Evolutionary conservation across 2,113 vertebrate species (phyloP), one percentile per base, ranked within the genome.

Genomic region (Pteropus alecto): DNA sequence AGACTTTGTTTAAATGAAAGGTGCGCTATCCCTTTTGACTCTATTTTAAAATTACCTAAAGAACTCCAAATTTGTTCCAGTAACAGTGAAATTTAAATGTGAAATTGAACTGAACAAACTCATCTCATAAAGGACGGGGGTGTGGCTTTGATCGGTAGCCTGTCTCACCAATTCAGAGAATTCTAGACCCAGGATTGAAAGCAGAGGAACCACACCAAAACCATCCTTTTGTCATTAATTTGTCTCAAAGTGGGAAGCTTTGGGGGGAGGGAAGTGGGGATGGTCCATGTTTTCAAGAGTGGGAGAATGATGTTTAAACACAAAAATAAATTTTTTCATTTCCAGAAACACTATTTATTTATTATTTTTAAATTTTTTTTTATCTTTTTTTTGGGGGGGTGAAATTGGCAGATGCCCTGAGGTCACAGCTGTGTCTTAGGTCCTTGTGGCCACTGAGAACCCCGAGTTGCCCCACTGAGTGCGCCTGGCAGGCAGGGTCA

Each of bases 1-100:
- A 99, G 98, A 99, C 98, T 98, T 99, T 98, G 98, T 99, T 99
- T 98, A 99, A 99, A 99, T 98, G 99, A 99, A 99, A 99, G 99
- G 98, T 99, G 99, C 98, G 98, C 99, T 99, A 99, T 99, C 99
- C 98, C 98, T 99, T 99, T 98, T 98, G 98, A 98, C 98, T 98
- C 97, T 98, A 98, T 98, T 54, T 98, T 97, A 97, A 98, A 98
- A 97, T 97, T 94, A 54, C 78, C 98, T 98, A 79, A 91, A 83
- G 94, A 98, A 97, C 94, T 98, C 92, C 98, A 98, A 98, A 97
- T 98, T 95, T 96, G 67, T 97, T 97, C 95, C 95, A 96, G 61
- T 90, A 97, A 94, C 97, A 98, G 84, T 96, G 91, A 97, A 97
- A 96, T 96, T 96, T 68, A 98, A 97, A 97, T 97, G 84, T 90